Base-by-base conservation (phyloP, 2,113 vertebrate genomes). In the Protomyctophum bolini region DNA sequence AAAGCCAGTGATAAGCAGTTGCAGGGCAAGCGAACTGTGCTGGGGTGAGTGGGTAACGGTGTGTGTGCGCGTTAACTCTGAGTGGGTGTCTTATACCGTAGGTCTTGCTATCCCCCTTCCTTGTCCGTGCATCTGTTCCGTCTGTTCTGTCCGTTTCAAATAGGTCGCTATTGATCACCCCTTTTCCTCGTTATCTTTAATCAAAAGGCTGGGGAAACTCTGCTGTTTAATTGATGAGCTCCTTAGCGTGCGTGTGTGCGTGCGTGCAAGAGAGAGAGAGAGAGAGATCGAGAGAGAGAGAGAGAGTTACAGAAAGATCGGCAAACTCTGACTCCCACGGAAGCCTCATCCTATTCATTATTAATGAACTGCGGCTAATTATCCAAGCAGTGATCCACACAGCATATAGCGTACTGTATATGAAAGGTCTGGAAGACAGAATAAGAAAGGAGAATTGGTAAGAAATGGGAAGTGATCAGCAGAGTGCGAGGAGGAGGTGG, bases 181-280 rank as follows among this genome's bases (percentile, higher is more conserved):
- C 63, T 86, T 87, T 91, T 91, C 88, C 83, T 88, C 89, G 90
- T 91, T 88, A 91, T 90, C 89, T 91, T 91, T 92, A 90, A 91
- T 92, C 91, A 92, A 92, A 92, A 91, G 91, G 77, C 80, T 76
- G 72, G 83, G 21, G 68, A 78, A 87, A 86, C 84, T 88, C 76
- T 91, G 89, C 89, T 92, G 91, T 91, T 92, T 92, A 88, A 91
- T 92, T 87, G 81, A 92, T 92, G 90, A 91, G 86, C 58, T 80
- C 80, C 83, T 77, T 21, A 21, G 71, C 4, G 49, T 41, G 33
- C 5, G 33, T 41, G 33, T 2, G 33, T 41, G 33, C 5, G 33
- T 41, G 33, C 5, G 33, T 41, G 33, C 5, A 4, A 33, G 33
- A 33, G 33, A 33, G 33, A 33, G 33, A 33, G 33, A 33, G 33